Conservation (phyloP, 2,888 invertebrate species). For the Apodemia mormo region DNA sequence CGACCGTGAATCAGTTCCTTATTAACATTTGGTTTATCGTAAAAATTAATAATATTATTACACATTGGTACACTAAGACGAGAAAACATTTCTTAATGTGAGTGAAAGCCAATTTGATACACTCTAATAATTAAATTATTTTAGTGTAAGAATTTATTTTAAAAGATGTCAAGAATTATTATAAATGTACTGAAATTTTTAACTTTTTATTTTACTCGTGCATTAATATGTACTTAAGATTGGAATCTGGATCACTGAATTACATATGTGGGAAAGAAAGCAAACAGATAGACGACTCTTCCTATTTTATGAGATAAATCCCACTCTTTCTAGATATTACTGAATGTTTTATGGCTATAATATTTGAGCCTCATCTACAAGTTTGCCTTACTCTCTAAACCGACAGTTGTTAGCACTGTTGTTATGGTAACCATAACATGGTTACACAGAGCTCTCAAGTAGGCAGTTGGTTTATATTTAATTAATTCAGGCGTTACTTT, state of each 20-base stretch:
- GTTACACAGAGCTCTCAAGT: too few species aligned
- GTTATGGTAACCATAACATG: too few species aligned
- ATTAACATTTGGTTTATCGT: slow-evolving; percentile 16
- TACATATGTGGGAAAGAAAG: background rate
- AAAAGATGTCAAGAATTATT: slow-evolving; percentile 7
- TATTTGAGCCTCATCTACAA: background rate
- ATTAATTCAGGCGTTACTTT: too few species aligned
- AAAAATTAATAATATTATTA: background rate
- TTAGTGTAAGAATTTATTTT: background rate
- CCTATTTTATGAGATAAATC: background rate
- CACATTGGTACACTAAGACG: background rate
- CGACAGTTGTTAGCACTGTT: background rate
- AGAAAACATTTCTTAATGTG: slow-evolving; percentile 16
- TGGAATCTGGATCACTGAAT: background rate
- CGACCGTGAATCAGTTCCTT: background rate
- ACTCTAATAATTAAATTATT: slow-evolving; percentile 20
- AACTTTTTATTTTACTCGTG: background rate
- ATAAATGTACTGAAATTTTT: background rate
- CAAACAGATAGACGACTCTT: background rate
- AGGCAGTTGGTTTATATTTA: background rate
- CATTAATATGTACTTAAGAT: background rate
- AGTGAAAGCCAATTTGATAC: slow-evolving; percentile 42
- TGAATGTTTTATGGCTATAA: background rate
- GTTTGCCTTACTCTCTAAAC: background rate
- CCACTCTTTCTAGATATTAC: background rate